Evolutionary conservation across 2,797 vertebrate species (phyloP), one percentile per base, ranked within the genome.

Genomic region (Propithecus perrieri): DNA sequence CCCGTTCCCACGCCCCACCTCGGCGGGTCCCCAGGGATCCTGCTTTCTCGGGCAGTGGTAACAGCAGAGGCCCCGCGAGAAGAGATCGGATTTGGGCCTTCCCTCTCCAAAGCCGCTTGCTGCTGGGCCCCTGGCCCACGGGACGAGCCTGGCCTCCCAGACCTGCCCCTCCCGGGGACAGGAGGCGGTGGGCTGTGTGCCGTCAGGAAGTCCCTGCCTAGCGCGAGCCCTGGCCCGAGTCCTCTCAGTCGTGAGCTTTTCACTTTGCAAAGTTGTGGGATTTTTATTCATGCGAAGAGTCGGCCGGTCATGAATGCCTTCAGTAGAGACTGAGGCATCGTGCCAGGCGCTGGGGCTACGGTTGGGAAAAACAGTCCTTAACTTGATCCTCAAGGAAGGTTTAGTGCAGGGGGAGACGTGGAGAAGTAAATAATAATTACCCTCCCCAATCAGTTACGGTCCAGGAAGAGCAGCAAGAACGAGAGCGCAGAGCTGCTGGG

Each of bases 1-100:
- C 96, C 90, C 46, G 43, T 97, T 97, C 97, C 97, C 97, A 97
- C 85, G 94, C 96, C 94, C 96, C 72, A 91, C 91, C 96, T 96
- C 96, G 67, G 94, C 78, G 18, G 89, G 95, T 76, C 91, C 96
- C 85, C 53, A 22, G 57, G 63, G 74, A 83, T 46, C 84, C 89
- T 71, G 91, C 95, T 93, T 96, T 91, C 67, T 85, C 89, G 15
- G 6, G 81, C 61, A 20, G 50, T 6, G 17, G 41, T 26, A 69
- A 74, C 67, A 95, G 87, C 89, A 94, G 57, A 95, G 92, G 93
- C 91, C 93, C 50, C 14, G 87, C 69, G 50, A 0, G 17, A 59
- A 69, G 93, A 93, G 93, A 79, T 61, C 3, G 35, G 89, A 94
- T 38, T 1, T 1, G 6, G 38, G 65, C n/a, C 69, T 59, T 35